These are phyloP conservation scores for Megamerina dolium DNA, from an alignment of 2,888 invertebrate genomes.

Conservation along the genomic window DNA sequence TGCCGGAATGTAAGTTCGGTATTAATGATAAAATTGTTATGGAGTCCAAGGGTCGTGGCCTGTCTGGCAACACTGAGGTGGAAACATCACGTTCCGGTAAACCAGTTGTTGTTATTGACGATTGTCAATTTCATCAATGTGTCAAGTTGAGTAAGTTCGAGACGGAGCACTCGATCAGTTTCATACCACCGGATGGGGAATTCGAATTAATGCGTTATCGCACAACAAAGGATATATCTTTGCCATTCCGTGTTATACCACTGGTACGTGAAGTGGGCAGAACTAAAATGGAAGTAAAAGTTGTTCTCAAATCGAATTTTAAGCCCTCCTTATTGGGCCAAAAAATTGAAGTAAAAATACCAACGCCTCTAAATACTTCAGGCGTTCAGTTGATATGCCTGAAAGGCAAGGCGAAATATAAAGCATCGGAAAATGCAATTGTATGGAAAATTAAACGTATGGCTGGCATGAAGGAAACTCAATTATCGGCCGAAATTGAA, in stretches of 20 bases:
- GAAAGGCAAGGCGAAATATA: conserved; percentile 99
- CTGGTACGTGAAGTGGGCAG: conserved; percentile 96
- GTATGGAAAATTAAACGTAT: conserved; percentile 92
- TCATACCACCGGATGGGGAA: conserved; percentile 99
- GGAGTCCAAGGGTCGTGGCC: conserved; percentile 83
- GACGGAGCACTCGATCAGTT: conserved; percentile 99
- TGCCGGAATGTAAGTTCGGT: conserved; percentile 99
- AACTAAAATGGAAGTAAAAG: conserved; percentile 99
- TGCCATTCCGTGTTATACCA: conserved; percentile 99
- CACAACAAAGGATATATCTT: conserved; percentile 98
- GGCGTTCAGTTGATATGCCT: conserved; percentile 98
- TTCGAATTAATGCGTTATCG: conserved; percentile 99
- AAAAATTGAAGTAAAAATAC: conserved; percentile 99
- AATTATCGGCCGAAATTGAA: conserved; percentile 98
- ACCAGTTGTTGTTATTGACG: conserved; percentile 99
- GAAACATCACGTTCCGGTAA: conserved; percentile 88
- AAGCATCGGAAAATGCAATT: conserved; percentile 99
- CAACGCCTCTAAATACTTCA: conserved; percentile 96
- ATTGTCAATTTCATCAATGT: conserved; percentile 99
- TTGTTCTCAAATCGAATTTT: conserved; percentile 98
- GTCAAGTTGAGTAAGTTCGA: conserved; percentile 99
- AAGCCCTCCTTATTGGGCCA: conserved; percentile 96
- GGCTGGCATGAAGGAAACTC: conserved; percentile 99
- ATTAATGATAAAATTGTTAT: conserved; percentile 99
- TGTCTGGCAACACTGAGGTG: conserved; percentile 64